Conservation (phyloP, 2,888 invertebrate species). For the Ditylenchus weischeri region DNA sequence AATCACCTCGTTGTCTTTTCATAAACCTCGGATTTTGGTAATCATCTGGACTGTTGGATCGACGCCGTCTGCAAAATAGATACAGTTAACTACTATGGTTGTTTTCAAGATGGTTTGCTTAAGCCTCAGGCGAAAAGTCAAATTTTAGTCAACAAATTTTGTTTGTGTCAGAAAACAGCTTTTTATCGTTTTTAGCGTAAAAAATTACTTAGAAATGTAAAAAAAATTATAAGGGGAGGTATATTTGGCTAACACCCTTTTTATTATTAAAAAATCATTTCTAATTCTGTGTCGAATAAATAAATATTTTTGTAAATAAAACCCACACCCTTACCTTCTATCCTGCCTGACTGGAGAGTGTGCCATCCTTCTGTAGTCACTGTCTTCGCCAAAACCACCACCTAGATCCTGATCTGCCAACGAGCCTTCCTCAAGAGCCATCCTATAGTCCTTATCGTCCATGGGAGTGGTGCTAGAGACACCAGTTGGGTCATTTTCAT, state of each 20-base stretch:
- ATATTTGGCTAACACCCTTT: no score
- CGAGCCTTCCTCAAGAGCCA: neutral
- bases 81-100: neutral
- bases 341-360: neutral
- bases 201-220: no score
- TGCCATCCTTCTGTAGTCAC: constrained; percentile 10
- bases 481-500: constrained; percentile 6
- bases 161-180: no score
- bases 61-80: constrained; percentile 11
- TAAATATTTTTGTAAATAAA: no score
- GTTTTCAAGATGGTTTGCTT: no score
- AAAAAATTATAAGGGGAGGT: no score
- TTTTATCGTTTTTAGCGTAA: no score
- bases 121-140: no score
- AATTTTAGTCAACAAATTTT: no score
- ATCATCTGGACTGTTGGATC: constrained; percentile 1
- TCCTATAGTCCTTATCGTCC: constrained; percentile 6
- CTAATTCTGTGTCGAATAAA: no score
- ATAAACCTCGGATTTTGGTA: neutral
- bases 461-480: neutral
- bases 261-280: no score
- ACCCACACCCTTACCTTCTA: no score
- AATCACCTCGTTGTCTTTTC: neutral
- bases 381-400: constrained; percentile 4
- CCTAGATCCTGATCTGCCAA: neutral